A percentile compares a stretch with the other conserved stretches of the same genome.
Evolutionary conservation across 2,888 invertebrate genomes (phyloP).

Genomic region (Syrista parreyssii): DNA sequence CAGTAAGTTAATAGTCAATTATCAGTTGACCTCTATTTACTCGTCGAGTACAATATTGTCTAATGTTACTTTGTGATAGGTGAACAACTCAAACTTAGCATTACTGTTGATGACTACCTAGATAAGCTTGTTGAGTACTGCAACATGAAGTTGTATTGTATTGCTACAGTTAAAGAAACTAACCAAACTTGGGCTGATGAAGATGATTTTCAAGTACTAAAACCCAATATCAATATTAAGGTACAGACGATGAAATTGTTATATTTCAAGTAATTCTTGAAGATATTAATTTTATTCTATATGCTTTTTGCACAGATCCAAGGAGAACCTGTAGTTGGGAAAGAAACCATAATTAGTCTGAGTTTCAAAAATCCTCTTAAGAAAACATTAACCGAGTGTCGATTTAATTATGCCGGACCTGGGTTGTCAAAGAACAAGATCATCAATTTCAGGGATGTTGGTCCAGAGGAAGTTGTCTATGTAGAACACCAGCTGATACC

Average conservation of each 20-base stretch:
- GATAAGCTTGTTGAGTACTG: constrained; percentile 84
- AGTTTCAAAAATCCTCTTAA: constrained; percentile 80
- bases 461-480: constrained; percentile 69
- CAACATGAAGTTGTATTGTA: constrained; percentile 82
- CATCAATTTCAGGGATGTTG: constrained; percentile 70
- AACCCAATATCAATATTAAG: constrained; percentile 77
- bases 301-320: constrained; percentile 68
- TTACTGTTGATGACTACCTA: constrained; percentile 78
- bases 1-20: constrained; percentile 66
- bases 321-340: constrained; percentile 71
- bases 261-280: background rate
- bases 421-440: constrained; percentile 73
- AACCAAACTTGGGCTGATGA: constrained; percentile 86
- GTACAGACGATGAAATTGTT: constrained; percentile 62
- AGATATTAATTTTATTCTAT: constrained; percentile 1
- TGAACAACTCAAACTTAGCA: constrained; percentile 70
- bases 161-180: constrained; percentile 84
- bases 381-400: constrained; percentile 73
- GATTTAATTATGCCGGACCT: constrained; percentile 78
- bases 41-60: background rate
- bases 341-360: constrained; percentile 70
- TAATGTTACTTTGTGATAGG: constrained; percentile 58
- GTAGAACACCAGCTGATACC: constrained; percentile 73
- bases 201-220: constrained; percentile 83
- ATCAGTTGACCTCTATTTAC: background rate